Evolutionary conservation across 2,888 invertebrate species (phyloP).

Genomic region (Dasypogon diadema): DNA sequence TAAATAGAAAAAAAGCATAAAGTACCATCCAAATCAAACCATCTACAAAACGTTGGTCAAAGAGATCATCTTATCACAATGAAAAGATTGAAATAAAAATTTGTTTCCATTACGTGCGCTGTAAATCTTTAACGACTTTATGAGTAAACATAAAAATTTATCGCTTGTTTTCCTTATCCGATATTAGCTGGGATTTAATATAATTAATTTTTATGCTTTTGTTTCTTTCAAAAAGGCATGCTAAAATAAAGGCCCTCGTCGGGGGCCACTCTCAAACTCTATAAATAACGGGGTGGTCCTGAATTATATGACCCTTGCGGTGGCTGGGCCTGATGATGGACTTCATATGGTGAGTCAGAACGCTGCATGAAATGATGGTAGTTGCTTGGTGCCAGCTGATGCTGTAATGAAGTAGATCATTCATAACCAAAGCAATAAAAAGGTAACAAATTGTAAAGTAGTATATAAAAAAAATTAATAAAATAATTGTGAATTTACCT

Average conservation of each 20-base stretch:
- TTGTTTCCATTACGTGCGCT: constrained; percentile 26
- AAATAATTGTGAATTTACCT: constrained; percentile 59
- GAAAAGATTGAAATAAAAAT: constrained; percentile 27
- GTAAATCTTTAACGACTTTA: constrained; percentile 41
- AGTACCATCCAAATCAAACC: constrained; percentile 29
- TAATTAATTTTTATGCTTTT: constrained; percentile 54
- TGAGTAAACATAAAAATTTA: constrained; percentile 38
- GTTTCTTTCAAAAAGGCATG: constrained; percentile 66
- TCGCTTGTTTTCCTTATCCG: constrained; percentile 36
- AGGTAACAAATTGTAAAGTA: neutral
- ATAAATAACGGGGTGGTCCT: constrained; percentile 69
- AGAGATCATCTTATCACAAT: constrained; percentile 49
- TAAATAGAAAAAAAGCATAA: too few relatives aligned
- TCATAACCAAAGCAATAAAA: too few relatives aligned
- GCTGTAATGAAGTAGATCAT: constrained; percentile 62
- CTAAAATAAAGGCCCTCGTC: constrained; percentile 68
- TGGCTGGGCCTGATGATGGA: constrained; percentile 65
- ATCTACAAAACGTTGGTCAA: constrained; percentile 41
- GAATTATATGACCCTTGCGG: constrained; percentile 67
- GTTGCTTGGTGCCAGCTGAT: constrained; percentile 66
- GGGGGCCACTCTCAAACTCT: constrained; percentile 68
- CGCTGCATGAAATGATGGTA: constrained; percentile 68
- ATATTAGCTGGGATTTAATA: constrained; percentile 46
- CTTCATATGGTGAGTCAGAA: constrained; percentile 67
- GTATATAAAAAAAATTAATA: too few relatives aligned